Evolutionary conservation across 2,797 vertebrate genomes (phyloP), one percentile per base, ranked within the genome.

Genomic region (Toxotes lorentzi): DNA sequence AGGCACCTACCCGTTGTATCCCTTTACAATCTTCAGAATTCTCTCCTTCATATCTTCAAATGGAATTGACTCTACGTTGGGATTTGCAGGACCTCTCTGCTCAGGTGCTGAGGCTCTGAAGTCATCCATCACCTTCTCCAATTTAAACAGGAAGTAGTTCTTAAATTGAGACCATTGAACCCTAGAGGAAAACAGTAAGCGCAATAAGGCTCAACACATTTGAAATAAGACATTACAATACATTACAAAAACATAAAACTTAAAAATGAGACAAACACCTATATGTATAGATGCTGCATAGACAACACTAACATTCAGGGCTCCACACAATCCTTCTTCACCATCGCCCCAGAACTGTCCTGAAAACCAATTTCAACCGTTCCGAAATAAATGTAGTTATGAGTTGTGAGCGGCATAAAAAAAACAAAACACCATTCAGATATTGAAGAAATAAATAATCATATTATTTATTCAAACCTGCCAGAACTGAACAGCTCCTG

Each of bases 11-110:
- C 98, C 98, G 74, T 97, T 99, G 92, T 99, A 99, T 91, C 97
- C 98, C 81, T 95, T 96, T 86, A 99, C 98, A 83, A 99, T 99
- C 95, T 99, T 99, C 89, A 99, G 93, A 92, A 99, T 99, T 92
- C 98, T 95, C 83, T 98, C 97, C 95, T 99, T 99, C 98, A 99
- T 99, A 85, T 99, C 98, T 93, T 99, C 97, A 64, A 97, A 99
- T 9, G 98, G 97, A 94, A 99, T 95, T n/a, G 97, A 99, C 91
- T 99, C 98, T 82, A 99, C 97, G 0, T 99, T 99, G 41, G 98
- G 97, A 88, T 99, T 99, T 19, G 96, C 95, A 21, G 96, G 96
- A 62, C 96, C 97, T 94, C 98, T 95, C 85, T 97, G 97, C 77
- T 99, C 98, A 65, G 98, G 97, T 77, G 97, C 97, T 23, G 97